phyloP scores from a whole-genome alignment of 2,888 invertebrate genomes.

The Isoperla grammatica region DNA sequence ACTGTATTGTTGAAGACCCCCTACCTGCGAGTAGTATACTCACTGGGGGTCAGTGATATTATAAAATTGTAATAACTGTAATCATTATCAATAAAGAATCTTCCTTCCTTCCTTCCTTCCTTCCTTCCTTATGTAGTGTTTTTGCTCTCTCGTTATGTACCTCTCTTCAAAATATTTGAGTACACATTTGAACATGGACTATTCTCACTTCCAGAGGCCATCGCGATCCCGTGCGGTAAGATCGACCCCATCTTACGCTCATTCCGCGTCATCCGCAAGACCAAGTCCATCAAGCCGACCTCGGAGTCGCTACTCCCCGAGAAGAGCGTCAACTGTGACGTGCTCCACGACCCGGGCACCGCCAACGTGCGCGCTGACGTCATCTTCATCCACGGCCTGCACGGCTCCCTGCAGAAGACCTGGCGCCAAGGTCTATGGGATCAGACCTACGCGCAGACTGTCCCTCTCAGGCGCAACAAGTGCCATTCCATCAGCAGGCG shows the following conservation, averaged over 20 bases:
- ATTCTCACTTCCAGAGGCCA: constrained; percentile 15
- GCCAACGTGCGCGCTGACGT: constrained; percentile 53
- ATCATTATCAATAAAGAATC: too few species aligned
- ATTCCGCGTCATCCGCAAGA: constrained; percentile 19
- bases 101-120: too few species aligned
- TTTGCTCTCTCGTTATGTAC: too few species aligned
- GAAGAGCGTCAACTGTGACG: constrained; percentile 42
- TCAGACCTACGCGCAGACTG: not conserved
- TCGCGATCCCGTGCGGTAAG: constrained; percentile 18
- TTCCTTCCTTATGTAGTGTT: too few species aligned
- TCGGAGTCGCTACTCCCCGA: constrained; percentile 34
- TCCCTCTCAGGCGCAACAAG: constrained; percentile 3
- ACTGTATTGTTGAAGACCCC: too few species aligned
- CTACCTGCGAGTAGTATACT: too few species aligned
- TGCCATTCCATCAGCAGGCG: not conserved
- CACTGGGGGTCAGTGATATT: too few species aligned
- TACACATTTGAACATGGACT: not conserved
- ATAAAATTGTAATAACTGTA: too few species aligned
- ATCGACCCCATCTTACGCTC: constrained; percentile 22
- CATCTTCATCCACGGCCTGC: constrained; percentile 76
- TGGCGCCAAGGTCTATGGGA: constrained; percentile 61
- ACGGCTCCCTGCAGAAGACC: constrained; percentile 71
- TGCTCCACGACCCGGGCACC: constrained; percentile 40
- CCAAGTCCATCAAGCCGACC: not conserved
- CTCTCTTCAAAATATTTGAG: too few species aligned